phyloP scores from a whole-genome alignment of 2,113 vertebrate species.

The Eidolon helvum region DNA sequence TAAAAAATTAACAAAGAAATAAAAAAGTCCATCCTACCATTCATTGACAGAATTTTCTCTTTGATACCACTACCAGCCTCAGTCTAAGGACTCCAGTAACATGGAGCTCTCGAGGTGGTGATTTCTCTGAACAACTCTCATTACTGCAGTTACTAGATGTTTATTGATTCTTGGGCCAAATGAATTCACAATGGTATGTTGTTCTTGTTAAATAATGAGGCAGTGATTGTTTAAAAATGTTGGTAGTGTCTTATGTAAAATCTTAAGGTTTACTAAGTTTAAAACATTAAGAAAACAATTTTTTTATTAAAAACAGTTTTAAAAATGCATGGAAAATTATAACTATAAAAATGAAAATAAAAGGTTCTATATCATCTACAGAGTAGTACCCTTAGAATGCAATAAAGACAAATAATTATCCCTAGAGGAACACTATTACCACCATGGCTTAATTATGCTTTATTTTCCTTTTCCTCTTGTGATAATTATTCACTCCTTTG shows the following conservation, averaged over 20 bases:
- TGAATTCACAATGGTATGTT: conserved; percentile 43
- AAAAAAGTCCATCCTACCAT: neutral
- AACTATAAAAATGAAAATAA: conserved; percentile 45
- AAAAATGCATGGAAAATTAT: conserved; percentile 8
- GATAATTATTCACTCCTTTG: conserved; percentile 56
- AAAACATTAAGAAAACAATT: conserved; percentile 34
- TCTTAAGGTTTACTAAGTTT: neutral
- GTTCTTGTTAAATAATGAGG: conserved; percentile 39
- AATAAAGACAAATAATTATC: conserved; percentile 59
- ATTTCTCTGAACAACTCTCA: conserved; percentile 24
- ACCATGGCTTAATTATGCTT: conserved; percentile 47
- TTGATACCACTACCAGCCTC: neutral
- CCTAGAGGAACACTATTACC: conserved; percentile 7
- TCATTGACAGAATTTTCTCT: neutral
- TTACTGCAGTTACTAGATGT: conserved; percentile 12
- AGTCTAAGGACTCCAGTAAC: neutral
- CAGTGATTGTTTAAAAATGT: neutral
- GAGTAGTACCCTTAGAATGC: neutral
- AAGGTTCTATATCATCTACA: neutral
- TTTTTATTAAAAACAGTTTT: conserved; percentile 43
- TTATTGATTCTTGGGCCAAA: conserved; percentile 37
- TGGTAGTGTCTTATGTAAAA: neutral
- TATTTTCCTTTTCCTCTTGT: conserved; percentile 46
- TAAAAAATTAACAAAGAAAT: neutral
- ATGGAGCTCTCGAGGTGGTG: neutral